A percentile compares a stretch with the other conserved stretches of the same genome.
Evolutionary conservation across 1,140 invertebrate genomes (phyloP).

Genomic region (Chymomyza costata): DNA sequence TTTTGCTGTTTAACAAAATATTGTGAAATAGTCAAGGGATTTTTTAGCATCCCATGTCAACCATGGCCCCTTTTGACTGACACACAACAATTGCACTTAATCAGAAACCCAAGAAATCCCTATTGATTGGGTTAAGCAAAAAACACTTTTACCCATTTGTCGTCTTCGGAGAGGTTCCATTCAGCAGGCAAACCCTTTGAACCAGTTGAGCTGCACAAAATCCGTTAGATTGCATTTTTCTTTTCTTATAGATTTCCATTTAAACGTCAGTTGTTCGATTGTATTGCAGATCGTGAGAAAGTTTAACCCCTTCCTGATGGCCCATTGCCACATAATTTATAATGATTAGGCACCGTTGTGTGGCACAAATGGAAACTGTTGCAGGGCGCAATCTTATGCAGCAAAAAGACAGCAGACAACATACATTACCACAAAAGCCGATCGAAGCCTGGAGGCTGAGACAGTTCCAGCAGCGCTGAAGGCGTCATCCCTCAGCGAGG

Average conservation of each 20-base stretch:
- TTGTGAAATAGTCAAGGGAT: constrained; percentile 28
- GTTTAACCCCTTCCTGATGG: constrained; percentile 57
- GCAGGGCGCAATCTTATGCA: constrained; percentile 30
- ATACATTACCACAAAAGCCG: constrained; percentile 28
- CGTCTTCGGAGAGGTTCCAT: too few relatives aligned
- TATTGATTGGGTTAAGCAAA: constrained; percentile 25
- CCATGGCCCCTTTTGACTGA: neutral
- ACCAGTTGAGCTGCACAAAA: constrained; percentile 17
- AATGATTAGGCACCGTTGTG: constrained; percentile 56
- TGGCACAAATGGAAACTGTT: constrained; percentile 58
- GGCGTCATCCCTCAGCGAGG: constrained; percentile 60
- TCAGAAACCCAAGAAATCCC: constrained; percentile 47
- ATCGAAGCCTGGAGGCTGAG: constrained; percentile 23
- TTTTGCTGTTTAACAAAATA: too few relatives aligned
- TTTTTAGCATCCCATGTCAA: constrained; percentile 1
- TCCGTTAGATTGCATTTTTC: constrained; percentile 1
- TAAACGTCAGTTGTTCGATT: constrained; percentile 23
- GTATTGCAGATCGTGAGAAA: constrained; percentile 58
- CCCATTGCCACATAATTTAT: constrained; percentile 66
- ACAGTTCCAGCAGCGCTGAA: too few relatives aligned
- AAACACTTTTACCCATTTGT: constrained; percentile 49
- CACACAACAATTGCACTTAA: constrained; percentile 49
- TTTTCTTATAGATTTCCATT: constrained; percentile 50
- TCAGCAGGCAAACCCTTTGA: constrained; percentile 18
- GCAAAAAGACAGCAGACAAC: constrained; percentile 35